Percentiles rank a stretch among this genome's conserved stretches.
These are phyloP conservation scores for Onthophagus sagittarius DNA, from an alignment of 2,888 invertebrate genomes.

Conservation along the genomic window DNA sequence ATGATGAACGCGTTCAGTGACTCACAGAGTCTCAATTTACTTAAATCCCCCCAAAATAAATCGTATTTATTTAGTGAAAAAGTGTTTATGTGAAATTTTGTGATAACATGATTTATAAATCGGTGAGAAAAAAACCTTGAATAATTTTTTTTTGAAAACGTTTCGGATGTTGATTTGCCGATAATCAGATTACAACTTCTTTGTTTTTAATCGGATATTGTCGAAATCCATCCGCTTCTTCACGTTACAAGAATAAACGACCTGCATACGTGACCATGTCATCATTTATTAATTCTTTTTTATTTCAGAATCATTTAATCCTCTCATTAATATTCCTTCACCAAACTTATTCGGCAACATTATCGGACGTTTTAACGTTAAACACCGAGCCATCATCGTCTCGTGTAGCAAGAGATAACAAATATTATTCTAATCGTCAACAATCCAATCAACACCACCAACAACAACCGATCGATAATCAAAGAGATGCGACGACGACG, in stretches of 20 bases:
- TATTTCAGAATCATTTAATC: not conserved
- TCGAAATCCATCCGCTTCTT: not conserved
- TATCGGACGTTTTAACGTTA: constrained; percentile 31
- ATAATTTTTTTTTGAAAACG: not conserved
- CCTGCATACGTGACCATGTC: not conserved
- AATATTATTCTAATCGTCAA: constrained; percentile 31
- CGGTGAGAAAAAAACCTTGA: not conserved
- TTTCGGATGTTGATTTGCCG: not conserved
- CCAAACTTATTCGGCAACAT: constrained; percentile 2
- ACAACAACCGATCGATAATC: constrained; percentile 24
- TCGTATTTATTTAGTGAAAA: no score
- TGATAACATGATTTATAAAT: not conserved
- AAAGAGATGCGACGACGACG: constrained; percentile 12
- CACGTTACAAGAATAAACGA: not conserved
- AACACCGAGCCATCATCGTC: constrained; percentile 17
- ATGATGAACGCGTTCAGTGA: not conserved
- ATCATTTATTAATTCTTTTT: not conserved
- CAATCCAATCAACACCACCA: constrained; percentile 22
- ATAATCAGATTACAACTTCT: not conserved
- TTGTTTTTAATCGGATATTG: not conserved
- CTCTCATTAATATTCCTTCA: not conserved
- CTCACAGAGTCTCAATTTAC: not conserved
- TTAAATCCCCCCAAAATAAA: no score
- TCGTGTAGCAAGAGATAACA: constrained; percentile 29
- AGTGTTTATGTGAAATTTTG: no score